These are phyloP conservation scores for Pholis gunnellus DNA, from an alignment of 2,113 vertebrate species.

Conservation along the genomic window DNA sequence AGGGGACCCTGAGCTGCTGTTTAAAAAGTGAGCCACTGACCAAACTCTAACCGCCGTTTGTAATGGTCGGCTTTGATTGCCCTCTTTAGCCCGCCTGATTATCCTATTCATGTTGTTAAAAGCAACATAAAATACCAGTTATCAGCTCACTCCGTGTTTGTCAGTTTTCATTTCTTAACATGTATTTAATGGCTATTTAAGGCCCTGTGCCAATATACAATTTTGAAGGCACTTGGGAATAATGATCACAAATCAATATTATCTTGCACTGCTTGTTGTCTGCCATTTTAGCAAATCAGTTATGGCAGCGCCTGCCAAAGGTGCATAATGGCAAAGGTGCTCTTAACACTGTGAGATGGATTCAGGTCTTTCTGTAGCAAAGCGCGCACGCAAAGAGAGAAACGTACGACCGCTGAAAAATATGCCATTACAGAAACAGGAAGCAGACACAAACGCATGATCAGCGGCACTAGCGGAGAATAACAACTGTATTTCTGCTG, in stretches of 20 bases:
- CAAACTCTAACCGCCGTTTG: constrained; percentile 22
- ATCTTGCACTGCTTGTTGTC: constrained; percentile 47
- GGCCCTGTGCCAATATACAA: constrained; percentile 30
- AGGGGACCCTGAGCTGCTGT: constrained; percentile 37
- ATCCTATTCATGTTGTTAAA: constrained; percentile 59
- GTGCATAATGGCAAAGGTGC: constrained; percentile 31
- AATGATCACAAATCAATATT: constrained; percentile 64
- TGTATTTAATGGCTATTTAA: constrained; percentile 44
- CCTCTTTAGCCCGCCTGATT: constrained; percentile 57
- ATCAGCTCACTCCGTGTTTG: constrained; percentile 36
- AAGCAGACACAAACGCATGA: background rate
- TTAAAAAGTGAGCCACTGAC: constrained; percentile 32
- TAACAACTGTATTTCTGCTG: background rate
- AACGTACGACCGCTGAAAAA: background rate
- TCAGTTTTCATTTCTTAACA: constrained; percentile 50
- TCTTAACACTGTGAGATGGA: constrained; percentile 30
- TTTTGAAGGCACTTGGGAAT: constrained; percentile 57
- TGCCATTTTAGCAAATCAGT: constrained; percentile 56
- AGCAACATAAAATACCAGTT: constrained; percentile 43
- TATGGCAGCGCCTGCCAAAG: constrained; percentile 49
- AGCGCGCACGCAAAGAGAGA: background rate
- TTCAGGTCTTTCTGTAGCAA: constrained; percentile 17
- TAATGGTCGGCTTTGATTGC: constrained; percentile 55
- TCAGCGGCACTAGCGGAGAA: background rate
- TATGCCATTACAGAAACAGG: background rate